A percentile compares a stretch with the other conserved stretches of the same genome.
phyloP scores from a whole-genome alignment of 2,888 invertebrate species.

The Nomada flava region DNA sequence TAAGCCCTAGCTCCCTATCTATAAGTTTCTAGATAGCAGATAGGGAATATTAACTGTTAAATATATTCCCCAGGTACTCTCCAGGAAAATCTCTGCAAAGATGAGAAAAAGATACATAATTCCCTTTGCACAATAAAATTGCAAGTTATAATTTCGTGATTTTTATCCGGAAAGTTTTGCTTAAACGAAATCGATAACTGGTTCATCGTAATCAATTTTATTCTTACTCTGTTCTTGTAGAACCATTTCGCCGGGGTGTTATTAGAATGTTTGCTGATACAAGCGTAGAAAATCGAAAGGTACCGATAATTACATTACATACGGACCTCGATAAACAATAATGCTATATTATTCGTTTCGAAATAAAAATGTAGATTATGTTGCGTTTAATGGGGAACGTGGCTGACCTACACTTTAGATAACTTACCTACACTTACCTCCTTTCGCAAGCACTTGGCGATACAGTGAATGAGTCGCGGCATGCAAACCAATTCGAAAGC shows the following conservation, averaged over 20 bases:
- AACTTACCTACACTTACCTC: too few relatives aligned
- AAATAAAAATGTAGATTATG: too few relatives aligned
- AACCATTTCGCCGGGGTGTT: slow-evolving; percentile 6
- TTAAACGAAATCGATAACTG: too few relatives aligned
- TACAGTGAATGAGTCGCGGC: not conserved
- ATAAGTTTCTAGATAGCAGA: slow-evolving; percentile 39
- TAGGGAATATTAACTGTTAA: slow-evolving; percentile 22
- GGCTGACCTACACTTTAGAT: too few relatives aligned
- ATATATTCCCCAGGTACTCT: slow-evolving; percentile 2
- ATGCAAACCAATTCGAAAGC: slow-evolving; percentile 12
- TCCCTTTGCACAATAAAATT: not conserved
- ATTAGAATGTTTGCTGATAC: slow-evolving; percentile 26
- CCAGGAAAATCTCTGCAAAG: not conserved
- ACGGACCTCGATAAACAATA: too few relatives aligned
- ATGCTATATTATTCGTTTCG: too few relatives aligned
- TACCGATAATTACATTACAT: too few relatives aligned
- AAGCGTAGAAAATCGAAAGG: slow-evolving; percentile 17
- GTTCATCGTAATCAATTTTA: too few relatives aligned
- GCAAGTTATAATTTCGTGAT: too few relatives aligned
- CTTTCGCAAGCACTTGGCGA: too few relatives aligned
- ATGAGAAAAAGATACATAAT: not conserved
- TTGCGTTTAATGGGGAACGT: too few relatives aligned
- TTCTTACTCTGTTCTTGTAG: not conserved
- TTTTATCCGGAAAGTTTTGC: too few relatives aligned
- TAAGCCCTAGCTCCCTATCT: slow-evolving; percentile 24